Conservation (phyloP, 2,888 invertebrate species). For the Archaeoteleia sp. region DNA sequence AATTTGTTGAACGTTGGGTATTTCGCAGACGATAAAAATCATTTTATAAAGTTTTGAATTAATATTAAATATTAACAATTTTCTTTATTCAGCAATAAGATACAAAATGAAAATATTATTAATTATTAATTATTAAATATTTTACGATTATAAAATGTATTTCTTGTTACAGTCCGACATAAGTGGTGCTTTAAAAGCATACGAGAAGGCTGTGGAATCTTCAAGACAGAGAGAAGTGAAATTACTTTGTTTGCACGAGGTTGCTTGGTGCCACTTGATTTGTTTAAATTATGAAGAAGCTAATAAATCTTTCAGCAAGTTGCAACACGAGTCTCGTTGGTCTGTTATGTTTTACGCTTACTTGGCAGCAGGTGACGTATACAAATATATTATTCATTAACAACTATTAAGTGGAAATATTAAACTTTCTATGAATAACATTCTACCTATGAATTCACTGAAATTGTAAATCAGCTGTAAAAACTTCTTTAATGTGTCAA, state of each 20-base stretch:
- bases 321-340: conserved; percentile 80
- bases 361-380: conserved; percentile 74
- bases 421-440: too few species aligned
- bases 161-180: conserved; percentile 78
- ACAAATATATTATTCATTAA: conserved; percentile 1
- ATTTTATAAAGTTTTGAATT: too few species aligned
- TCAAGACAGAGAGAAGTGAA: conserved; percentile 80
- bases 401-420: not conserved
- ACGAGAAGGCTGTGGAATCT: conserved; percentile 78
- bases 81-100: too few species aligned
- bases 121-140: too few species aligned
- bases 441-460: too few species aligned
- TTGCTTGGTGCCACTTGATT: conserved; percentile 82
- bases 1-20: too few species aligned
- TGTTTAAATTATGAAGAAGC: conserved; percentile 78
- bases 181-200: conserved; percentile 77
- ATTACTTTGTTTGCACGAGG: conserved; percentile 79
- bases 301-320: conserved; percentile 76
- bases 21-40: too few species aligned
- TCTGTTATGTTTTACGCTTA: conserved; percentile 81
- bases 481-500: too few species aligned
- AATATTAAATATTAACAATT: too few species aligned
- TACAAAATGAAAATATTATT: too few species aligned
- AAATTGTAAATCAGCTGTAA: too few species aligned
- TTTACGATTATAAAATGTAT: too few species aligned